Evolutionary conservation across 2,797 vertebrate species (phyloP).

Genomic region (Rhinichthys osculus): DNA sequence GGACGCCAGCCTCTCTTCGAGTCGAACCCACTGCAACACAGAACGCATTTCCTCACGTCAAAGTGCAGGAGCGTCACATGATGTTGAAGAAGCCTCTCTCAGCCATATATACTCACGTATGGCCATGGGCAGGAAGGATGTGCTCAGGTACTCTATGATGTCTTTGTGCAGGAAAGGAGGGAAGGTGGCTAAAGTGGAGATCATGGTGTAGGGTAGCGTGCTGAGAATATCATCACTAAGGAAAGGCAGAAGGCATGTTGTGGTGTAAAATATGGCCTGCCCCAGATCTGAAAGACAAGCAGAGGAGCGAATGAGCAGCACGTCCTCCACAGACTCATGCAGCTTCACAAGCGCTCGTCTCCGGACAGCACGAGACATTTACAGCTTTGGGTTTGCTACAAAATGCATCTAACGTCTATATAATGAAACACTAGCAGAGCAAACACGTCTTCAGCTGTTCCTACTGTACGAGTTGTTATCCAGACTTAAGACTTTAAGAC

Average conservation of each 20-base stretch:
- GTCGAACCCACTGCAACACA: slow-evolving; percentile 89
- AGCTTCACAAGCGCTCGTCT: neutral
- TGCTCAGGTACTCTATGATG: slow-evolving; percentile 99
- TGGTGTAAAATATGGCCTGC: slow-evolving; percentile 99
- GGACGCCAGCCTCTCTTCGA: slow-evolving; percentile 92
- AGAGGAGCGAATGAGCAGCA: slow-evolving; percentile 11
- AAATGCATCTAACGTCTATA: neutral
- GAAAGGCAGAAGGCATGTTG: slow-evolving; percentile 98
- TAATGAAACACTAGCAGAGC: slow-evolving; percentile 23
- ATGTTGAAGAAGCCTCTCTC: slow-evolving; percentile 6
- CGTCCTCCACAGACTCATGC: neutral
- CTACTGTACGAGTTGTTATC: neutral
- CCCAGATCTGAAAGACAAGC: slow-evolving; percentile 88
- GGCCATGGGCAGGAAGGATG: slow-evolving; percentile 99
- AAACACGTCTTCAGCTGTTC: neutral
- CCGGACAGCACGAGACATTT: neutral
- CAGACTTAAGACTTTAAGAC: neutral
- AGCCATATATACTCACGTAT: slow-evolving; percentile 90
- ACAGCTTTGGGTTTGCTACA: neutral
- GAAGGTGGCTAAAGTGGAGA: slow-evolving; percentile 98
- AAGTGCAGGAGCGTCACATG: neutral
- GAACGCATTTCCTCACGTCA: neutral
- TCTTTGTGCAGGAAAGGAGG: slow-evolving; percentile 99
- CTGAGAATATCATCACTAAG: slow-evolving; percentile 99
- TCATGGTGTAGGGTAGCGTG: slow-evolving; percentile 99